A percentile compares a stretch with the other conserved stretches of the same genome.
Evolutionary conservation across 2,113 vertebrate genomes (phyloP).

Genomic region (Callospermophilus lateralis): DNA sequence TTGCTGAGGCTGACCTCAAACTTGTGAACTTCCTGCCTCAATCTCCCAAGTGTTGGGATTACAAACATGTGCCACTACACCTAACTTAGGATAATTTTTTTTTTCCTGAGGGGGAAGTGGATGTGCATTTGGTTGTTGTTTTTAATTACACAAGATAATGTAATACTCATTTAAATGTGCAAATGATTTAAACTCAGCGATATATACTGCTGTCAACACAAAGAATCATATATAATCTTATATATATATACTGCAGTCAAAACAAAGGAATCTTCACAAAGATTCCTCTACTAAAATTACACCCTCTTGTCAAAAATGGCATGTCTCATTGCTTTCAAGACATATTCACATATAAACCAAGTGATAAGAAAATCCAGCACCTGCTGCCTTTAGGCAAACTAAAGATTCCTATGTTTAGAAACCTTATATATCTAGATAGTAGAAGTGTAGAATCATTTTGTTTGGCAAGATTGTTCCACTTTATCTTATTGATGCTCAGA

Average conservation of each 20-base stretch:
- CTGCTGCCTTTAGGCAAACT: slow-evolving; percentile 66
- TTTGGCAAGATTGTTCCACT: not conserved
- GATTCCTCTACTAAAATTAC: slow-evolving; percentile 10
- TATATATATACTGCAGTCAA: not conserved
- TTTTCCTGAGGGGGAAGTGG: not conserved
- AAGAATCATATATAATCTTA: too few relatives aligned
- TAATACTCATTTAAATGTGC: not conserved
- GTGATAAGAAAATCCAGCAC: slow-evolving; percentile 47
- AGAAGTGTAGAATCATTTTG: slow-evolving; percentile 26
- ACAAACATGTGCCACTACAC: too few relatives aligned
- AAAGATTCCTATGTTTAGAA: slow-evolving; percentile 50
- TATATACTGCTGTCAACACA: not conserved
- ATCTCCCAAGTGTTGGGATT: too few relatives aligned
- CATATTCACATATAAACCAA: slow-evolving; percentile 34
- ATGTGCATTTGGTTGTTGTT: not conserved
- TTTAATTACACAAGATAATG: not conserved
- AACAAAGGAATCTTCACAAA: slow-evolving; percentile 12
- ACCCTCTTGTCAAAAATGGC: not conserved
- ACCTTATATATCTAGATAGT: not conserved
- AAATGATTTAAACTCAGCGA: slow-evolving; percentile 1
- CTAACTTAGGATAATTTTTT: too few relatives aligned
- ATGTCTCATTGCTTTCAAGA: slow-evolving; percentile 11
- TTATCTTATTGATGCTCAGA: not conserved
- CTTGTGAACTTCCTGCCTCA: too few relatives aligned
- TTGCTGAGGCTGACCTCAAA: too few relatives aligned